Base-by-base conservation (phyloP, 2,797 vertebrate genomes). In the Phoeniculus purpureus region DNA sequence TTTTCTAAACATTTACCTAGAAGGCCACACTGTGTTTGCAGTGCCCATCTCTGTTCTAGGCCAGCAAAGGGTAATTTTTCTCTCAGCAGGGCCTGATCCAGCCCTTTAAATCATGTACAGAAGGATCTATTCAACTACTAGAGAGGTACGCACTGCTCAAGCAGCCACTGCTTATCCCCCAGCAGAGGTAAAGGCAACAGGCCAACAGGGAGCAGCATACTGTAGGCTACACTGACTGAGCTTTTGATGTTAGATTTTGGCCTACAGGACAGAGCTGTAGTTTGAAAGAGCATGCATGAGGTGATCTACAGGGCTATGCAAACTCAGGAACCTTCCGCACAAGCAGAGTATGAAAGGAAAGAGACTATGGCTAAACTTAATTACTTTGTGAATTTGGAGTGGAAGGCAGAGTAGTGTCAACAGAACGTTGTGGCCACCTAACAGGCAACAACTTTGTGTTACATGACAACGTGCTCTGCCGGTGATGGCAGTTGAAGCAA, bases 361-460 rank as follows among this genome's bases (percentile, higher is more conserved):
- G 77, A 87, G 26, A 1, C 1, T 18, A 37, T 60, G 68, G 60
- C 75, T 70, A 58, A 79, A 89, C 11, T 10, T 71, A n/a, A 32
- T 26, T 64, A 12, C 61, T 61, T 87, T 34, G 70, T 4, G 3
- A 91, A 58, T 31, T 75, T 48, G 72, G 61, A 68, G 73, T 48
- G 85, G 55, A 91, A 92, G 76, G 78, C 77, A 87, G 78, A 87
- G 83, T 20, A 73, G 90, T 5, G 68, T n/a, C 71, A 86, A 43
- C 6, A 87, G 51, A 85, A 91, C 48, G 54, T 66, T 50, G 37
- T 5, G 27, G 67, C 54, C 72, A 94, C 61, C 32, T 32, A 70
- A 79, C 40, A 77, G 87, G 66, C 68, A 68, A 77, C 6, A 3
- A 37, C 65, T 51, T 60, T 27, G 15, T 9, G n/a, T 67, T 68